These are phyloP conservation scores for Paracanthobrama guichenoti DNA, from an alignment of 2,113 vertebrate species.

Conservation along the genomic window DNA sequence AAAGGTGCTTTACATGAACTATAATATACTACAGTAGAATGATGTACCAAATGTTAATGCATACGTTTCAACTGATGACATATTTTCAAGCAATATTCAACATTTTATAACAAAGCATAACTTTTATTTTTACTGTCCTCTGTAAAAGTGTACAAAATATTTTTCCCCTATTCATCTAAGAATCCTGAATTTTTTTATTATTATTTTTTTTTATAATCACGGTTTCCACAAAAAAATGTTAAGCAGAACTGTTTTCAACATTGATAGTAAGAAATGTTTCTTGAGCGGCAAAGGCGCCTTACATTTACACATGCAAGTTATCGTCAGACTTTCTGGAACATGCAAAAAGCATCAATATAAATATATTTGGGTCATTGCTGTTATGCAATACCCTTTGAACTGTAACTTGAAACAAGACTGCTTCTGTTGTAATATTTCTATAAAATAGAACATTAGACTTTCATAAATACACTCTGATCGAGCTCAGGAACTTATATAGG, in stretches of 20 bases:
- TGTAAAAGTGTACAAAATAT: too few species aligned
- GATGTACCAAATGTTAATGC: neutral
- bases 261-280: too few species aligned
- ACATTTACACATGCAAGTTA: neutral
- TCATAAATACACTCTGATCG: too few species aligned
- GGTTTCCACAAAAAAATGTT: neutral
- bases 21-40: slow-evolving; percentile 3
- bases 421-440: too few species aligned
- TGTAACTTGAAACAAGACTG: neutral
- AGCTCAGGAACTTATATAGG: too few species aligned
- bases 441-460: too few species aligned
- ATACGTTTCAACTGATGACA: neutral
- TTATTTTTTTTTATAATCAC: too few species aligned
- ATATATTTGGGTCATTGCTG: neutral
- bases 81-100: neutral
- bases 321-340: neutral
- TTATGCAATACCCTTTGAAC: neutral
- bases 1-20: neutral
- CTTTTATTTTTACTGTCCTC: neutral
- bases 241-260: neutral
- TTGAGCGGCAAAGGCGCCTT: neutral
- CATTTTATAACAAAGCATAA: neutral
- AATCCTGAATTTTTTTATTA: too few species aligned
- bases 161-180: neutral
- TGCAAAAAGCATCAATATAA: neutral